Evolutionary conservation across 2,113 vertebrate species (phyloP), one percentile per base, ranked within the genome.

Genomic region (Xiphophorus hellerii): DNA sequence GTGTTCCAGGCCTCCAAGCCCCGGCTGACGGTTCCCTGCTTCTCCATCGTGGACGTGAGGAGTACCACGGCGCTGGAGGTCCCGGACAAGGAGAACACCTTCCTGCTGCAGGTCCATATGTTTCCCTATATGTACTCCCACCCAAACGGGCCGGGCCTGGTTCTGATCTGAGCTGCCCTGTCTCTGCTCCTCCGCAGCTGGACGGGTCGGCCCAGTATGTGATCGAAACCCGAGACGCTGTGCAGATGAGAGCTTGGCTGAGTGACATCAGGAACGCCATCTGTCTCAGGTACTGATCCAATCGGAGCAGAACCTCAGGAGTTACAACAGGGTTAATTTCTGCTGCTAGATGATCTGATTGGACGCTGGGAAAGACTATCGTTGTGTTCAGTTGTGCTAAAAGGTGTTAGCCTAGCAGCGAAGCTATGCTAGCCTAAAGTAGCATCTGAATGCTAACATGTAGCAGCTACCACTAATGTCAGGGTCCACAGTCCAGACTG

Each of bases 41-140:
- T 95, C 27, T 91, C 95, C 0, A 95, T 98, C 31, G 88, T 94
- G 25, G 96, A 97, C 0, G 95, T 96, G 69, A 94, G 97, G 83
- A 96, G 95, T 48, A 96, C 96, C 72, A 98, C 96, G 0, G 95
- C 96, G 10, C 90, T 96, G 85, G 97, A 98, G 90, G 96, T 98
- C 87, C 97, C 96, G 0, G 97, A 98, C 89, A 95, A 96, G 83
- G 97, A 98, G 90, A 97, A 98, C 93, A 96, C 96, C 0, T 97
- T 98, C 62, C 94, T 98, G 71, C 92, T 98, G 68, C 96, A 96
- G 96, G 97, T 97, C 42, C 33, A 17, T 14, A 27, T 6, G 10
- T 37, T 37, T 37, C 35, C 9, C 10, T 37, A 37, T 11, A 11
- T 3, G 35, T 37, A 37, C 10, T 37, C 10, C 2, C 35, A 37